Percentiles rank a stretch among this genome's conserved stretches.
These are phyloP conservation scores for Kryptolebias ocellatus DNA, from an alignment of 2,797 vertebrate genomes.

Conservation along the genomic window DNA sequence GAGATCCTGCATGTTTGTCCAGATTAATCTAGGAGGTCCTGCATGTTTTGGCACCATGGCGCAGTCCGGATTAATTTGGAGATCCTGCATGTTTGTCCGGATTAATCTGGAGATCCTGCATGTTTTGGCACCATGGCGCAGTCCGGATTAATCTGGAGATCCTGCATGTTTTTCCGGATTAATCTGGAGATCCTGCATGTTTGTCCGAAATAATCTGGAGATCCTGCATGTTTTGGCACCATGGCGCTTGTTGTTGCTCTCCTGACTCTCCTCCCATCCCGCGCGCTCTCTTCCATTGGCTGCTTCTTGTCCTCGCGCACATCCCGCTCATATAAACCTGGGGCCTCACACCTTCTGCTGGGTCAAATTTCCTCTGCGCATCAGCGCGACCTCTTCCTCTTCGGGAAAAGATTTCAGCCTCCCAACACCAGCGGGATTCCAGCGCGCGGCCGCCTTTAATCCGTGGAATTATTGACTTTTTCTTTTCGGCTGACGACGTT, in stretches of 20 bases:
- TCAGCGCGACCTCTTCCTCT: slow-evolving; percentile 40
- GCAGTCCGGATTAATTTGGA: no score
- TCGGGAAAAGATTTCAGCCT: slow-evolving; percentile 10
- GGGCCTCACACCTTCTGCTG: slow-evolving; percentile 64
- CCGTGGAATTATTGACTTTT: slow-evolving; percentile 39
- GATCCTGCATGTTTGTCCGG: no score
- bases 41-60: background rate
- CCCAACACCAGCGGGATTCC: slow-evolving; percentile 14
- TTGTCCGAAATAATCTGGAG: no score
- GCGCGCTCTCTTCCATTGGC: slow-evolving; percentile 66
- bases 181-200: no score
- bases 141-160: background rate
- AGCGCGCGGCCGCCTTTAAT: background rate
- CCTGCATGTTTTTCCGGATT: slow-evolving; percentile 8
- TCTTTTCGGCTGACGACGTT: background rate
- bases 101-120: no score
- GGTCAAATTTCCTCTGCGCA: slow-evolving; percentile 66
- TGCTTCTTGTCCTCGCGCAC: slow-evolving; percentile 50
- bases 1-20: background rate
- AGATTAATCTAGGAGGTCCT: background rate
- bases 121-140: background rate
- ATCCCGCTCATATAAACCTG: slow-evolving; percentile 76
- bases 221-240: background rate
- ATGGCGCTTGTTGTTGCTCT: slow-evolving; percentile 48
- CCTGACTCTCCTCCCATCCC: slow-evolving; percentile 69